A percentile compares a stretch with the other conserved stretches of the same genome.
phyloP scores from a whole-genome alignment of 1,140 invertebrate genomes.

The Coelopa frigida region DNA sequence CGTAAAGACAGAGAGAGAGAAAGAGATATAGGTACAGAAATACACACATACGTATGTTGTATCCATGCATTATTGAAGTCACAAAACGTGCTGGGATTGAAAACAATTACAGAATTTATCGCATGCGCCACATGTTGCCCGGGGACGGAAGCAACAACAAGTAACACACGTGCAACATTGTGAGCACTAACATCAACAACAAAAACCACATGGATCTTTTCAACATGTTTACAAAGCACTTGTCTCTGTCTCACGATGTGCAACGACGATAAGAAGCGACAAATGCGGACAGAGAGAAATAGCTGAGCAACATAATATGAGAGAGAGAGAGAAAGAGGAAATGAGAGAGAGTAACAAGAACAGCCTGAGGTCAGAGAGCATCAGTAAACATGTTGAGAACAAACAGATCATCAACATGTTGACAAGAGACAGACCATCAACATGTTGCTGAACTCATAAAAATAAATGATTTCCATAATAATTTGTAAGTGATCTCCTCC shows the following conservation, averaged over 20 bases:
- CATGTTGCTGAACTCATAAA: slow-evolving; percentile 42
- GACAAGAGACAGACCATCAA: slow-evolving; percentile 35
- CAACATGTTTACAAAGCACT: no score
- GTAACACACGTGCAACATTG: no score
- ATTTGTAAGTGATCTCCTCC: slow-evolving; percentile 23
- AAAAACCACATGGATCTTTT: no score
- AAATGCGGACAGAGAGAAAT: background rate
- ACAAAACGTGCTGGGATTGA: slow-evolving; percentile 43
- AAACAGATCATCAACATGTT: slow-evolving; percentile 26
- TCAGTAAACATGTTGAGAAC: background rate
- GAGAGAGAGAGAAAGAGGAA: background rate
- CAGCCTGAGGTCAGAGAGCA: no score
- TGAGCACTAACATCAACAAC: no score
- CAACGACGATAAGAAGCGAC: slow-evolving; percentile 5
- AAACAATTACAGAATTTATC: slow-evolving; percentile 44
- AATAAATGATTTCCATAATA: slow-evolving; percentile 42
- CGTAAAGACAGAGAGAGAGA: no score
- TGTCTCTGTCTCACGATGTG: no score
- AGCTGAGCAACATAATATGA: background rate
- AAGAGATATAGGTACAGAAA: background rate
- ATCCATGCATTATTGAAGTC: slow-evolving; percentile 32
- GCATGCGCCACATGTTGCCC: slow-evolving; percentile 13
- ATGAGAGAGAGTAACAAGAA: background rate
- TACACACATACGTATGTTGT: background rate
- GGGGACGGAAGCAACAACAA: background rate